Conservation (phyloP, 2,888 invertebrate genomes). For the Pocota personata region DNA sequence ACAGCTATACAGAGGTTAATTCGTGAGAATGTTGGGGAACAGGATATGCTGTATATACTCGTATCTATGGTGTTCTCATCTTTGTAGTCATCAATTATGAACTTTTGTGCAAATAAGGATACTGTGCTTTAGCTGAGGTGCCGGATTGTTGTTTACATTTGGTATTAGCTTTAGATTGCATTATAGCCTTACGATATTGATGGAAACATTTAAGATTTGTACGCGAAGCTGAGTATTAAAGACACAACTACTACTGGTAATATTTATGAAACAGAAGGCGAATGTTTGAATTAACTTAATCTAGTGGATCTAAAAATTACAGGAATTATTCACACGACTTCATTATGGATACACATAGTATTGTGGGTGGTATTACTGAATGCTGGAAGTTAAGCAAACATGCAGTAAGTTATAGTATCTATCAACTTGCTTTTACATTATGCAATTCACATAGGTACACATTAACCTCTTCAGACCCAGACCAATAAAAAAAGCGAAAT, state of each 20-base stretch:
- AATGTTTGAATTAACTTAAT: not conserved
- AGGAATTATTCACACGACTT: too few species aligned
- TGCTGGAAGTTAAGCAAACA: too few species aligned
- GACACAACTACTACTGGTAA: not conserved
- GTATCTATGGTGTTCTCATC: slow-evolving; percentile 40
- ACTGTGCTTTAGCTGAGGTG: slow-evolving; percentile 10
- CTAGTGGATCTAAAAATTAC: too few species aligned
- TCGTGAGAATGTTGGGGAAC: slow-evolving; percentile 7
- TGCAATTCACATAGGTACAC: too few species aligned
- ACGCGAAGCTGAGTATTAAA: not conserved
- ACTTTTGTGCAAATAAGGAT: slow-evolving; percentile 42
- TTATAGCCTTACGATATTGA: slow-evolving; percentile 19
- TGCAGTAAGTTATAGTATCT: too few species aligned
- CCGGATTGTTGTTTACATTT: slow-evolving; percentile 37
- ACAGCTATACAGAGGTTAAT: slow-evolving; percentile 13
- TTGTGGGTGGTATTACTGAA: too few species aligned
- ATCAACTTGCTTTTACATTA: too few species aligned
- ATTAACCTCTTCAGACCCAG: too few species aligned
- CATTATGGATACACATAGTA: too few species aligned
- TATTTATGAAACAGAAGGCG: not conserved
- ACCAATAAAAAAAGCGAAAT: too few species aligned
- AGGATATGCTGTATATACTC: not conserved
- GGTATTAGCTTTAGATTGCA: slow-evolving; percentile 36
- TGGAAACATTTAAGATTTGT: slow-evolving; percentile 15
- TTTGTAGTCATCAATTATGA: slow-evolving; percentile 61